Percentiles rank a stretch among this genome's conserved stretches.
These are phyloP conservation scores for Lepidonotus clava DNA, from an alignment of 2,888 invertebrate species.

Conservation along the genomic window DNA sequence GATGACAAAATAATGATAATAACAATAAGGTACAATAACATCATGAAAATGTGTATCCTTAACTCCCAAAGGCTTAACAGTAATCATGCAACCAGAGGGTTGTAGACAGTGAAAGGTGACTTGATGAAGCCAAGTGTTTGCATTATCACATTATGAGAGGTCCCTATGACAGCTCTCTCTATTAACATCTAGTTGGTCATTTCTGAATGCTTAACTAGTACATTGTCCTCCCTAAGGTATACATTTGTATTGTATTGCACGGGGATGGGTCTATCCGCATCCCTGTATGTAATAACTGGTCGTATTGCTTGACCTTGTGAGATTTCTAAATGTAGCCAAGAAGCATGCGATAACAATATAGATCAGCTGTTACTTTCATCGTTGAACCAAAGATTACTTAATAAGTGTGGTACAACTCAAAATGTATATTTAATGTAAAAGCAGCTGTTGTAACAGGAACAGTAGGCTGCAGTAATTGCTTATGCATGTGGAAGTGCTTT, in stretches of 20 bases:
- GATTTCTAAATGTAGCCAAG: background rate
- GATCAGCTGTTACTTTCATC: too few relatives aligned
- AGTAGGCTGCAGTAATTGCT: too few relatives aligned
- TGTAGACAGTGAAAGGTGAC: background rate
- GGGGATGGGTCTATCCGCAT: background rate
- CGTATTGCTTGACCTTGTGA: background rate
- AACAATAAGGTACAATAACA: background rate
- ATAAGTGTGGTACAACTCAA: too few relatives aligned
- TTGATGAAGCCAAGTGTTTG: constrained; percentile 1
- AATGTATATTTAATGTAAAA: too few relatives aligned
- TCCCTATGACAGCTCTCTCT: background rate
- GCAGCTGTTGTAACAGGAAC: too few relatives aligned
- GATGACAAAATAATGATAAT: background rate
- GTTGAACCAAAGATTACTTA: too few relatives aligned
- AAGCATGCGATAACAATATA: too few relatives aligned
- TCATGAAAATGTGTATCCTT: background rate
- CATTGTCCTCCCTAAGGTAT: background rate
- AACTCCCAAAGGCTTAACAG: background rate
- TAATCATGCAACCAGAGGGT: background rate
- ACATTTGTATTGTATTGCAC: too few relatives aligned
- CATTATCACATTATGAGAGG: constrained; percentile 1
- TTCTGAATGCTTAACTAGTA: background rate
- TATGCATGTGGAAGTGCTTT: too few relatives aligned
- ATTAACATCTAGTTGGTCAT: background rate
- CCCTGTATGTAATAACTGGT: background rate